These are phyloP conservation scores for Phrynocephalus forsythii DNA, from an alignment of 2,797 vertebrate species.

Conservation along the genomic window DNA sequence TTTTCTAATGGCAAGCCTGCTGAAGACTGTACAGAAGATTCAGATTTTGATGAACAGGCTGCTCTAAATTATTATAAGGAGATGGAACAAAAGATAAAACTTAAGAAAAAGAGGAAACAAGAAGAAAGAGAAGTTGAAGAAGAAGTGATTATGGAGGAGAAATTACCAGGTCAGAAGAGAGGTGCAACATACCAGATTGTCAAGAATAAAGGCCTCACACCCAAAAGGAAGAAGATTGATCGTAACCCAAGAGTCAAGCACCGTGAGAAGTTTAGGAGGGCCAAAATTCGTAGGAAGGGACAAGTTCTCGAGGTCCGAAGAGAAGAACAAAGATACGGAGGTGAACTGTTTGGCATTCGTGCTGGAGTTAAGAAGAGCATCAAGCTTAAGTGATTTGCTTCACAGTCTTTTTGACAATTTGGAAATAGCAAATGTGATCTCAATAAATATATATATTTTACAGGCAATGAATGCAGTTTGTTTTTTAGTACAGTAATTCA, in stretches of 20 bases:
- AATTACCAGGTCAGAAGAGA: conserved; percentile 85
- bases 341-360: conserved; percentile 93
- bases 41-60: conserved; percentile 82
- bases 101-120: conserved; percentile 83
- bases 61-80: conserved; percentile 84
- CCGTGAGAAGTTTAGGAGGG: conserved; percentile 92
- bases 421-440: background rate
- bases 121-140: conserved; percentile 56
- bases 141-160: conserved; percentile 49
- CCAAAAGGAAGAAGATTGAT: conserved; percentile 95
- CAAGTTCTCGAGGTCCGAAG: conserved; percentile 91
- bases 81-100: conserved; percentile 81
- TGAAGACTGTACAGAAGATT: conserved; percentile 65
- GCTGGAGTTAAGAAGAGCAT: conserved; percentile 94
- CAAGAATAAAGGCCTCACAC: conserved; percentile 96
- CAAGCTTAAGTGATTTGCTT: conserved; percentile 85
- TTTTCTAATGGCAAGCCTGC: background rate
- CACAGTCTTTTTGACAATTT: background rate
- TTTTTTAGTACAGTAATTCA: background rate
- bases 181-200: conserved; percentile 96
- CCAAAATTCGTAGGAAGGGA: conserved; percentile 93
- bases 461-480: background rate
- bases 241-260: conserved; percentile 97
- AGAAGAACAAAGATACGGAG: conserved; percentile 87
- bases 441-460: conserved; percentile 66